Conservation (phyloP, 1,140 invertebrate genomes). For the Neotoxoptera formosana region DNA sequence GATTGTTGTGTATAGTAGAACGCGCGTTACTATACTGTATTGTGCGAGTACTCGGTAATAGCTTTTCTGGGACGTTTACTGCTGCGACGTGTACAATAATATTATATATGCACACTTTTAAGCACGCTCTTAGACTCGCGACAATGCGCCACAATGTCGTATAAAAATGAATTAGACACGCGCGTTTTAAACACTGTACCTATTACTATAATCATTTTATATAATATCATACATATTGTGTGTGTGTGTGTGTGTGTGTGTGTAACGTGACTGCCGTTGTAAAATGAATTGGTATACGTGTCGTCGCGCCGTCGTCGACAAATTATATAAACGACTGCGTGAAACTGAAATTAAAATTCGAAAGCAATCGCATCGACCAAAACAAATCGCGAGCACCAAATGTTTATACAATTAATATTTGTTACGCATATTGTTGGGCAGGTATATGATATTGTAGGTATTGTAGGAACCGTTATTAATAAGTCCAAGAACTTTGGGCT, state of each 20-base stretch:
- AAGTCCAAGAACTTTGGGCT: no score
- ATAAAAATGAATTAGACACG: background rate
- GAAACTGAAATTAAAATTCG: background rate
- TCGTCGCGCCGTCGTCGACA: background rate
- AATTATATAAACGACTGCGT: background rate
- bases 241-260: background rate
- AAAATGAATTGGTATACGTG: background rate
- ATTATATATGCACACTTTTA: background rate
- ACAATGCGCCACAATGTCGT: background rate
- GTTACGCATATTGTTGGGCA: background rate
- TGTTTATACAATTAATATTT: background rate
- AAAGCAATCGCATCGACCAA: background rate
- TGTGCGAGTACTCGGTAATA: background rate
- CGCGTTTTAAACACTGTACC: constrained; percentile 12
- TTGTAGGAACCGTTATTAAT: no score
- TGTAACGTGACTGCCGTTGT: background rate
- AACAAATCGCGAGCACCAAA: background rate
- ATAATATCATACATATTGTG: background rate
- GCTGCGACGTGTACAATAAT: background rate
- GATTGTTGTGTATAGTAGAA: background rate
- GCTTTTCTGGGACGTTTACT: background rate
- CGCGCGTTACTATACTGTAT: background rate
- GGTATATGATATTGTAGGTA: no score
- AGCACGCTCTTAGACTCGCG: background rate
- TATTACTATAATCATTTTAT: background rate